Percentiles rank a stretch among this genome's conserved stretches.
Evolutionary conservation across 2,888 invertebrate species (phyloP).

Genomic region (Sarcophaga subvicina): DNA sequence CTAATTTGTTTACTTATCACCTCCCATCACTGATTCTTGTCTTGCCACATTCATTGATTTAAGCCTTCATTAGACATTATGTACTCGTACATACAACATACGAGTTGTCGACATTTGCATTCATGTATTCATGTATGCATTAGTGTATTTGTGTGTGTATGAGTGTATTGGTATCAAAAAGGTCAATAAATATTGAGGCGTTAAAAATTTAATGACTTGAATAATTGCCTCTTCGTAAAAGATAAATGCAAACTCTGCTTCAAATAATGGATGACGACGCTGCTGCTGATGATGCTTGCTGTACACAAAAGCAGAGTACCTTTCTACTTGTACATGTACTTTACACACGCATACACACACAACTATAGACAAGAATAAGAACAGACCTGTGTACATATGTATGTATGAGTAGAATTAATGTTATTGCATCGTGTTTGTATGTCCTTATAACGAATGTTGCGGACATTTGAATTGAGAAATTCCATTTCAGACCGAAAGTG

Average conservation of each 20-base stretch:
- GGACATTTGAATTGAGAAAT: constrained; percentile 25
- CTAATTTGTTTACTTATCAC: neutral
- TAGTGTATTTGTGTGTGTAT: too few relatives aligned
- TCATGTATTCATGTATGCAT: too few relatives aligned
- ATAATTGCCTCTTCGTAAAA: constrained; percentile 71
- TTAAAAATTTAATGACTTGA: constrained; percentile 75
- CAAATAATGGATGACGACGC: constrained; percentile 38
- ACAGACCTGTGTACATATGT: neutral
- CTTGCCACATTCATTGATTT: neutral
- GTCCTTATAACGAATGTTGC: neutral
- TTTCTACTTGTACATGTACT: neutral
- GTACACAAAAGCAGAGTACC: neutral
- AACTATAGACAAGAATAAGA: too few relatives aligned
- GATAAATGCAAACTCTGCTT: constrained; percentile 61
- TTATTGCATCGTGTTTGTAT: neutral
- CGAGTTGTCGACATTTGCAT: neutral
- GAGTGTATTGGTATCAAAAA: neutral
- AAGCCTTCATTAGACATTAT: too few relatives aligned
- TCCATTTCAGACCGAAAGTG: constrained; percentile 57
- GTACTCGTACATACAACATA: neutral
- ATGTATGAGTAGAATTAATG: neutral
- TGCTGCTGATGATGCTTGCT: neutral
- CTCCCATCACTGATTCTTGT: too few relatives aligned
- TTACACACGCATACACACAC: too few relatives aligned
- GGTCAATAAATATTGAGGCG: constrained; percentile 71